phyloP scores from a whole-genome alignment of 2,888 invertebrate species.

The Diachrysia chrysitis region DNA sequence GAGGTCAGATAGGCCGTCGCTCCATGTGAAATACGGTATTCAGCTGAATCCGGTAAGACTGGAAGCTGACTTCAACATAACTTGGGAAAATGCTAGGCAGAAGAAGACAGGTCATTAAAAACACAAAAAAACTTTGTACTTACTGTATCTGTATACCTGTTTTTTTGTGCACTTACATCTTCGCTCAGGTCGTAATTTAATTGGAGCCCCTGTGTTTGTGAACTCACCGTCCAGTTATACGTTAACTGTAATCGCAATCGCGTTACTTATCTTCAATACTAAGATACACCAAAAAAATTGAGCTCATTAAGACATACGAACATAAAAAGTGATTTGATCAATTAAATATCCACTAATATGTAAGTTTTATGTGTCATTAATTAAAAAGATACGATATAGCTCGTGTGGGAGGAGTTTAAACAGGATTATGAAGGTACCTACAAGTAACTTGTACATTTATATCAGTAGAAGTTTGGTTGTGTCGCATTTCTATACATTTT shows the following conservation, averaged over 20 bases:
- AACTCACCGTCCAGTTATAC: slow-evolving; percentile 49
- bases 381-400: not conserved
- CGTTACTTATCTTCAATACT: slow-evolving; percentile 17
- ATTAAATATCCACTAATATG: slow-evolving; percentile 5
- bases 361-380: slow-evolving; percentile 22
- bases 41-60: too few relatives aligned
- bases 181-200: slow-evolving; percentile 58
- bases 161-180: slow-evolving; percentile 27
- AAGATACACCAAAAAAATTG: not conserved
- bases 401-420: not conserved
- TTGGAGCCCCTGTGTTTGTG: slow-evolving; percentile 52
- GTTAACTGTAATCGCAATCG: slow-evolving; percentile 43
- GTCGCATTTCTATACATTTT: not conserved
- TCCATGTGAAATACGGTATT: too few relatives aligned
- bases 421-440: not conserved
- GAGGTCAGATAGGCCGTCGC: too few relatives aligned
- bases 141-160: slow-evolving; percentile 2
- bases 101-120: too few relatives aligned
- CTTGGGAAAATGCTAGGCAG: too few relatives aligned
- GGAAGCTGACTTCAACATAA: too few relatives aligned
- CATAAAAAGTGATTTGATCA: not conserved
- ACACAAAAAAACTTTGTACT: slow-evolving; percentile 4
- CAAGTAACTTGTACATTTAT: not conserved
- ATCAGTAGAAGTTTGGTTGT: not conserved
- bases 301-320: not conserved